Conservation (phyloP, 2,888 invertebrate species). For the Ornithoptera alexandrae region DNA sequence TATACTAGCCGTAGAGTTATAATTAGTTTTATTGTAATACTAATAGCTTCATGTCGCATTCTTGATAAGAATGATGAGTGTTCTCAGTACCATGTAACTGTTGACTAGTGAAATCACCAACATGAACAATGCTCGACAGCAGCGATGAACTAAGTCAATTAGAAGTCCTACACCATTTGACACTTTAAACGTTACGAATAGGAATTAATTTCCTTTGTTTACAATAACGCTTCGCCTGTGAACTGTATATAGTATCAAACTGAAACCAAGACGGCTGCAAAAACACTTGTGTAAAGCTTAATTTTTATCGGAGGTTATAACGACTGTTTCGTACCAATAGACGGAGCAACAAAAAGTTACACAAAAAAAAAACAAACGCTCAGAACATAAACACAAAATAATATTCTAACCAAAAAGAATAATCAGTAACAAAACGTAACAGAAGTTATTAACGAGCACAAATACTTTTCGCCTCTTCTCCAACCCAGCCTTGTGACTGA, state of each 20-base stretch:
- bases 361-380: too few relatives aligned
- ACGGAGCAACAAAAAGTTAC: slow-evolving; percentile 6
- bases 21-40: background rate
- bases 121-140: slow-evolving; percentile 17
- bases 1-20: background rate
- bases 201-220: slow-evolving; percentile 14
- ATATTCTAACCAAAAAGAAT: background rate
- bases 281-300: slow-evolving; percentile 13
- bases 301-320: slow-evolving; percentile 14
- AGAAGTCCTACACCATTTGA: background rate
- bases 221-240: background rate
- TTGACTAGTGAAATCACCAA: slow-evolving; percentile 52
- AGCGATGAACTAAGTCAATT: slow-evolving; percentile 6
- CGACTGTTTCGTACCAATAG: slow-evolving; percentile 5
- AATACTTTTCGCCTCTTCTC: too few relatives aligned
- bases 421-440: slow-evolving; percentile 1
- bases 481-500: background rate
- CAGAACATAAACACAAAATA: too few relatives aligned
- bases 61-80: slow-evolving; percentile 35
- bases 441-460: background rate
- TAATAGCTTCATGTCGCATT: background rate
- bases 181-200: slow-evolving; percentile 1
- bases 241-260: slow-evolving; percentile 2
- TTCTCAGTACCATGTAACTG: slow-evolving; percentile 33
- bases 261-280: slow-evolving; percentile 12